Evolutionary conservation across 2,888 invertebrate species (phyloP).

Genomic region (Acronicta leporina): DNA sequence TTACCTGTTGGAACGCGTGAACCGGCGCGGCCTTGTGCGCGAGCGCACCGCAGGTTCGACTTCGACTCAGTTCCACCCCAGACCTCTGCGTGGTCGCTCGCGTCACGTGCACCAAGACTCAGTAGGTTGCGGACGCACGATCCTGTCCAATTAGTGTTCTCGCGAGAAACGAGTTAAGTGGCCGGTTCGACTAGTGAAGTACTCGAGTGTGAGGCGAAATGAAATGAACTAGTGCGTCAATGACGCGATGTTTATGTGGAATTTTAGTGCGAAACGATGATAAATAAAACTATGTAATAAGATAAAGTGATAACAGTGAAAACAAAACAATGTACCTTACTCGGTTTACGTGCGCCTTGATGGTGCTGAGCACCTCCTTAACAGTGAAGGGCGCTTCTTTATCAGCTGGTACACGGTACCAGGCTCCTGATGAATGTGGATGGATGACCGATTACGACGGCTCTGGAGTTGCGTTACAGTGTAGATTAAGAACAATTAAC

Average conservation of each 20-base stretch:
- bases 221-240: constrained; percentile 77
- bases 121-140: constrained; percentile 77
- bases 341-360: constrained; percentile 78
- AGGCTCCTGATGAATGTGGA: constrained; percentile 94
- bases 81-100: constrained; percentile 83
- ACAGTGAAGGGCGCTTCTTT: constrained; percentile 83
- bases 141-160: constrained; percentile 87
- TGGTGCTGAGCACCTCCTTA: constrained; percentile 81
- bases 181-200: constrained; percentile 83
- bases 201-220: constrained; percentile 71
- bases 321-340: constrained; percentile 80
- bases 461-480: constrained; percentile 92
- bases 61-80: constrained; percentile 86
- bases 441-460: constrained; percentile 92
- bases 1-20: constrained; percentile 90
- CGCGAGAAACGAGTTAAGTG: constrained; percentile 88
- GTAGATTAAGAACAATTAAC: constrained; percentile 93
- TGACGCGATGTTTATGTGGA: constrained; percentile 76
- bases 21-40: constrained; percentile 90
- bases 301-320: constrained; percentile 79
- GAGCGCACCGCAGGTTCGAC: constrained; percentile 88
- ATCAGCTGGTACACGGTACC: constrained; percentile 91
- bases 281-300: constrained; percentile 82
- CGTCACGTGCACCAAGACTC: constrained; percentile 72
- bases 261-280: constrained; percentile 77